phyloP scores from a whole-genome alignment of 2,797 vertebrate species.

The Glossophaga mutica region DNA sequence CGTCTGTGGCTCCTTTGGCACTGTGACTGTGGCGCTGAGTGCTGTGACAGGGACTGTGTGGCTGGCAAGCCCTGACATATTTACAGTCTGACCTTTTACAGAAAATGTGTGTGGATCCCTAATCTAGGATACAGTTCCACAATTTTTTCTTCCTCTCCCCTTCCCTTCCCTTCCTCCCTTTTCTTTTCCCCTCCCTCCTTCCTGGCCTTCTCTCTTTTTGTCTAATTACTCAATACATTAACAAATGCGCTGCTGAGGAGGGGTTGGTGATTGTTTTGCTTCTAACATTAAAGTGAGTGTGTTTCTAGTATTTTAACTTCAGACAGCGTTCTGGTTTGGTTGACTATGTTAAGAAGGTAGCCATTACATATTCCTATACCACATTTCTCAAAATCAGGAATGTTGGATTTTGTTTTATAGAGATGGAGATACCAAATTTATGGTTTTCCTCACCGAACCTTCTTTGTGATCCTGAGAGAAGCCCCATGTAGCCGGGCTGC shows the following conservation, averaged over 20 bases:
- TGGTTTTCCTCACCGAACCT: background rate
- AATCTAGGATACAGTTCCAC: background rate
- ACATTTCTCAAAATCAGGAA: background rate
- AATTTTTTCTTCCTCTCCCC: background rate
- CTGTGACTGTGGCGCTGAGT: no score
- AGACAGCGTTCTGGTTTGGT: background rate
- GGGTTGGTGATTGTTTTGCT: background rate
- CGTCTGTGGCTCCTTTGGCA: background rate
- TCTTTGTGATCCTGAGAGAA: background rate
- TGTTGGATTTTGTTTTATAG: background rate
- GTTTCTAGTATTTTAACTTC: background rate
- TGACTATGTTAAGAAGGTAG: background rate
- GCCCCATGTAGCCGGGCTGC: background rate
- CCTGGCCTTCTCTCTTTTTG: background rate
- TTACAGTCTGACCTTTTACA: background rate
- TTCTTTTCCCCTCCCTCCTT: background rate
- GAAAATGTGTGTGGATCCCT: background rate
- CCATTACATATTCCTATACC: background rate
- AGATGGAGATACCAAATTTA: background rate
- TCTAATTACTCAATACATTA: background rate
- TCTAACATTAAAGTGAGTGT: background rate
- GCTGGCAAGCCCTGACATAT: background rate
- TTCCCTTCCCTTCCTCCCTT: background rate
- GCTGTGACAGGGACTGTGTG: background rate
- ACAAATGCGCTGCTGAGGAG: background rate